Evolutionary conservation across 2,113 vertebrate genomes (phyloP), one percentile per base, ranked within the genome.

Genomic region (Symphodus melops): DNA sequence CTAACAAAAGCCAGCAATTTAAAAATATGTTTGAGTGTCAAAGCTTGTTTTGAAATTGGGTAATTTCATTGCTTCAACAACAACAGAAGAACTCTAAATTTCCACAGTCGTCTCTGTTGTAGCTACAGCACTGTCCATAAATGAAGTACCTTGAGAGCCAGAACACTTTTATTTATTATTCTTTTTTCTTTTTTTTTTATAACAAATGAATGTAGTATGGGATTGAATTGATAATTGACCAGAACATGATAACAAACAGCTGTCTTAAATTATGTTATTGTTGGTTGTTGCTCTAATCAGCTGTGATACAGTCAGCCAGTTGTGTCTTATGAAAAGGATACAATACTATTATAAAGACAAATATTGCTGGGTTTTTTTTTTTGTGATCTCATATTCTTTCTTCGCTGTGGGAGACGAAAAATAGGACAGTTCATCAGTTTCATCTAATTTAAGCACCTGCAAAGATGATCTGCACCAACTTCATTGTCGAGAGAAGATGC

Each of bases 171-270:
- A 59, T 70, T 56, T n/a, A n/a, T n/a, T n/a, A n/a, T n/a, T n/a
- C n/a, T n/a, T n/a, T n/a, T n/a, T n/a, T n/a, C 56, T 61, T 66
- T 66, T 67, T 55, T 70, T 56, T 72, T 60, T 66, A 64, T 73
- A 39, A 65, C 5, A n/a, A n/a, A n/a, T n/a, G 19, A 62, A 41
- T 58, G 57, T 28, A 72, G 68, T 70, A 25, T 25, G 5, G 6
- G 57, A 74, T 72, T 64, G 2, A 46, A 51, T 62, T 58, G 70
- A 77, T 85, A 80, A 39, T 37, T 65, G 42, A 52, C 10, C 58
- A 52, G 42, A 77, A 72, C 79, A 77, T 72, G 82, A 85, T 79
- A 69, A 79, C 66, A 20, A 61, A 17, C 12, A 19, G 58, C 37
- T 74, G 77, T 75, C 66, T 80, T 58, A 71, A 49, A 51, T 33